phyloP scores from a whole-genome alignment of 2,888 invertebrate genomes.

The Archips xylosteana region DNA sequence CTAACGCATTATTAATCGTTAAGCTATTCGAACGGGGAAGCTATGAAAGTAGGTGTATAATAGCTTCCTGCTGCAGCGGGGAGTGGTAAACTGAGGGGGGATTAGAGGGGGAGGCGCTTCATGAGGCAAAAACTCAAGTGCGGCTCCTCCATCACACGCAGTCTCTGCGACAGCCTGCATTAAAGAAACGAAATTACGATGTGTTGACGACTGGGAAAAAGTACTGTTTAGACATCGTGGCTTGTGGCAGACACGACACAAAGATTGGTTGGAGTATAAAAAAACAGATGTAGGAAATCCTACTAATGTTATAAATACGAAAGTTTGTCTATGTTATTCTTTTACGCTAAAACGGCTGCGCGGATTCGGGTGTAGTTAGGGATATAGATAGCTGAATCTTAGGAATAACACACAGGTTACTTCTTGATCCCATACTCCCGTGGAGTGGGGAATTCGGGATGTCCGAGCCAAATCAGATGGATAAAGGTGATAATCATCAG shows the following conservation, averaged over 20 bases:
- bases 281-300: not conserved
- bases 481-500: no score
- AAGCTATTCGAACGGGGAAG: conserved; percentile 16
- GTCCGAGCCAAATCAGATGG: no score
- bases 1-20: conserved; percentile 17
- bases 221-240: not conserved
- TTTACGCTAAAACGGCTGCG: no score
- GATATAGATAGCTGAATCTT: no score
- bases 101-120: not conserved
- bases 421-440: no score
- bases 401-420: no score
- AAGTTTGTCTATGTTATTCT: no score
- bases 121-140: conserved; percentile 32
- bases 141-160: conserved; percentile 30
- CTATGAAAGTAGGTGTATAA: conserved; percentile 31
- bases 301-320: no score
- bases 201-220: not conserved
- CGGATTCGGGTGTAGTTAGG: no score
- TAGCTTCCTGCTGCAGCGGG: conserved; percentile 25
- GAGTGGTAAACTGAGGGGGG: not conserved
- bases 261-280: not conserved
- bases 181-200: not conserved
- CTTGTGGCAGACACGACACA: not conserved
- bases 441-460: no score
- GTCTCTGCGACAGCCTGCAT: not conserved